phyloP scores from a whole-genome alignment of 1,140 invertebrate genomes.

The Drosophila gunungcola region DNA sequence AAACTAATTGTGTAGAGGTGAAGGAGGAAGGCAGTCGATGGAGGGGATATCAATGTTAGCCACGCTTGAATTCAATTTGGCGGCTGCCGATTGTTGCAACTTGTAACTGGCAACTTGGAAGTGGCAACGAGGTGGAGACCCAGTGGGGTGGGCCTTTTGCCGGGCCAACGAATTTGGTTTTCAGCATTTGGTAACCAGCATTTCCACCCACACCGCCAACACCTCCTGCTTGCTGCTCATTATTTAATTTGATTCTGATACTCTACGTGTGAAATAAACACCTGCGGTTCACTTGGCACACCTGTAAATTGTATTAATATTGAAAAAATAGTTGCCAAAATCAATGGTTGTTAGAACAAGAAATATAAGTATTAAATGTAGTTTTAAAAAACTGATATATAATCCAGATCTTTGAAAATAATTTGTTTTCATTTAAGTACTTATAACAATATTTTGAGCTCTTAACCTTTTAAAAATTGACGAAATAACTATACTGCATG shows the following conservation, averaged over 20 bases:
- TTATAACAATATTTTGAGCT: too few species aligned
- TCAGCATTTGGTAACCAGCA: constrained; percentile 50
- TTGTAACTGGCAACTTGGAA: constrained; percentile 45
- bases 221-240: constrained; percentile 43
- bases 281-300: neutral
- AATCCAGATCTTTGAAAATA: too few species aligned
- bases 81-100: constrained; percentile 62
- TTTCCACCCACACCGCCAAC: constrained; percentile 49
- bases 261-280: constrained; percentile 14
- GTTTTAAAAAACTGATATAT: too few species aligned
- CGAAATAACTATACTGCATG: too few species aligned
- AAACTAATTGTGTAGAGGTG: constrained; percentile 63
- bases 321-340: neutral
- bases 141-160: constrained; percentile 14
- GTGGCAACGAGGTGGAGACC: constrained; percentile 11
- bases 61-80: constrained; percentile 75
- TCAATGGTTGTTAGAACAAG: neutral
- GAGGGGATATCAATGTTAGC: constrained; percentile 68
- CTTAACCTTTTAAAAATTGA: too few species aligned
- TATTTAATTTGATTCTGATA: constrained; percentile 58
- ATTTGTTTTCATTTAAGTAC: too few species aligned
- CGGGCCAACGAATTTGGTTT: constrained; percentile 27
- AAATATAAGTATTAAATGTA: too few species aligned
- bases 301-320: neutral
- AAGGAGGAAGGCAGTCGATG: neutral